phyloP scores from a whole-genome alignment of 2,113 vertebrate species.

The Podarcis muralis region DNA sequence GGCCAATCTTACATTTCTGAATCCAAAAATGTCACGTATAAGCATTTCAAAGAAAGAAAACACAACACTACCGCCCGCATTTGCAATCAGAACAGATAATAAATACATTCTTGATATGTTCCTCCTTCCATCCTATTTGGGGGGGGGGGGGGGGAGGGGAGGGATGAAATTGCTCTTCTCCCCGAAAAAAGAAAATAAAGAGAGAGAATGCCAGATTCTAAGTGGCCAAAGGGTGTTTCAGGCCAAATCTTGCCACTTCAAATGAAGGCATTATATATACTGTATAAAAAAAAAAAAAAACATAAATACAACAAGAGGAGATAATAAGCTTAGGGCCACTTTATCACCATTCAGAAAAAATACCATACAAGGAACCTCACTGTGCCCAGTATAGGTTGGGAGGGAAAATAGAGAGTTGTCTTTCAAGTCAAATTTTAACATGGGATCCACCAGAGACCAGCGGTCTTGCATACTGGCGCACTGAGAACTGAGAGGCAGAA shows the following conservation, averaged over 20 bases:
- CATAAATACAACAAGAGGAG: constrained; percentile 29
- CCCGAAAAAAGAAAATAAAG: constrained; percentile 3
- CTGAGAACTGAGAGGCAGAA: not conserved
- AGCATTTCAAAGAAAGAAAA: constrained; percentile 27
- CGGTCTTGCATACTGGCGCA: not conserved
- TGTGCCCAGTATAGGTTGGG: constrained; percentile 5
- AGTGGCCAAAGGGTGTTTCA: not conserved
- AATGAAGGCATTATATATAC: constrained; percentile 21
- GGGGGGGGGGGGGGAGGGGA: constrained; percentile 30
- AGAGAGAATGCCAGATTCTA: constrained; percentile 38
- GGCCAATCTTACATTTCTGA: constrained; percentile 57
- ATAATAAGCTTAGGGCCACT: not conserved
- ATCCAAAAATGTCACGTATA: constrained; percentile 49
- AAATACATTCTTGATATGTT: constrained; percentile 50
- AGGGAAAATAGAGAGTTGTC: constrained; percentile 30
- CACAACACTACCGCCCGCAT: constrained; percentile 45
- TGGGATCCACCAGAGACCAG: constrained; percentile 52
- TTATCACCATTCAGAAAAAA: constrained; percentile 14
- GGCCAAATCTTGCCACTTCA: constrained; percentile 22
- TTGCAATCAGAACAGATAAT: constrained; percentile 62
- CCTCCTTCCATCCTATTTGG: not conserved
- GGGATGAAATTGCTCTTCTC: constrained; percentile 18
- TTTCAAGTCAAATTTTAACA: constrained; percentile 24
- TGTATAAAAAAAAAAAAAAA: constrained; percentile 10
- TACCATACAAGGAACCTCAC: not conserved